These are phyloP conservation scores for Champsocephalus esox DNA, from an alignment of 2,797 vertebrate genomes.

Conservation along the genomic window DNA sequence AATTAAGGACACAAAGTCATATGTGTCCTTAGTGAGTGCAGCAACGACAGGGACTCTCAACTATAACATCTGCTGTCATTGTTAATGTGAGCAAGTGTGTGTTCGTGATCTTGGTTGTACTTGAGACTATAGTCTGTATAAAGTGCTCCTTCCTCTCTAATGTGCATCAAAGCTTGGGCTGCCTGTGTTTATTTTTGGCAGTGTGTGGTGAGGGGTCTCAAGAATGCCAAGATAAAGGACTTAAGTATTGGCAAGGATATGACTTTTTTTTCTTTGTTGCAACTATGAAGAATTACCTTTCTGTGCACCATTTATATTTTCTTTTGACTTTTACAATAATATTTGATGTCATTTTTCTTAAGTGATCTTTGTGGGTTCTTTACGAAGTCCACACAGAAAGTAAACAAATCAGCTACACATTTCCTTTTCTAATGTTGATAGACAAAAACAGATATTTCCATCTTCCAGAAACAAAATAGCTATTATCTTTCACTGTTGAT, in stretches of 20 bases:
- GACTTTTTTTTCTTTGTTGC: neutral
- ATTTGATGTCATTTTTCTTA: no score
- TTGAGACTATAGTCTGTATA: constrained; percentile 10
- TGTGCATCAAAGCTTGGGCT: constrained; percentile 7
- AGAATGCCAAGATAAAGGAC: constrained; percentile 16
- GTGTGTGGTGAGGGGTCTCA: neutral
- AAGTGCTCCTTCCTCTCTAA: constrained; percentile 4
- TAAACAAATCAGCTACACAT: neutral
- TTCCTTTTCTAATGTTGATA: neutral
- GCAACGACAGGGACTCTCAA: neutral
- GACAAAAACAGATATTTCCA: neutral
- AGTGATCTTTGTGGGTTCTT: neutral
- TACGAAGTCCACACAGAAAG: neutral
- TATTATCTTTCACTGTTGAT: constrained; percentile 4
- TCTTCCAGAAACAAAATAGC: neutral
- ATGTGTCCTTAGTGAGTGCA: neutral
- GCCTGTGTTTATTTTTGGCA: constrained; percentile 21
- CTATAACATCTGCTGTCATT: constrained; percentile 11
- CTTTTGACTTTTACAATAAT: no score
- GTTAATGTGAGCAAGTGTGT: constrained; percentile 2
- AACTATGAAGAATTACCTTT: neutral
- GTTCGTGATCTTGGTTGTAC: neutral
- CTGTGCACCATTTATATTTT: no score
- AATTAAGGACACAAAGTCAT: constrained; percentile 1
- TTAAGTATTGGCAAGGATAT: neutral